Percentiles rank a stretch among this genome's conserved stretches.
Evolutionary conservation across 92 coral and sea anemone species (phyloP).

Genomic region (Actinernus sp.): DNA sequence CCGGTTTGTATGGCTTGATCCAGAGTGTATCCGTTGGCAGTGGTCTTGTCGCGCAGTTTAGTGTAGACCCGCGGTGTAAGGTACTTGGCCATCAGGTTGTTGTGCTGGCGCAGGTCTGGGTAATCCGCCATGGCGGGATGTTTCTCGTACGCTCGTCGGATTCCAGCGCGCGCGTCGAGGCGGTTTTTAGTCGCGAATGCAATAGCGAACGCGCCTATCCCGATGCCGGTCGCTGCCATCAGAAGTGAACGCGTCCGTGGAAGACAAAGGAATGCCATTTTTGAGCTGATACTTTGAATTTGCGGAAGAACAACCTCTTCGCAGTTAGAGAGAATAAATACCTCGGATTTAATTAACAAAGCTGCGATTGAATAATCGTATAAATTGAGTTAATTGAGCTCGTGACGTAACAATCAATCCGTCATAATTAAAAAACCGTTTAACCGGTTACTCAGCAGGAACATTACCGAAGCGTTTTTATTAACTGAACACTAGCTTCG

Average conservation of each 20-base stretch:
- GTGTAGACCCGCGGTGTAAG: conserved; percentile 86
- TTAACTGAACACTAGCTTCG: no score
- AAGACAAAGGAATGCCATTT: background rate
- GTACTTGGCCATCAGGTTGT: conserved; percentile 96
- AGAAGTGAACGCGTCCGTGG: background rate
- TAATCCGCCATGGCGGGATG: conserved; percentile 75
- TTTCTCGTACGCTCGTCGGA: conserved; percentile 23
- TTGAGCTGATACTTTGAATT: no score
- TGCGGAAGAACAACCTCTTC: no score
- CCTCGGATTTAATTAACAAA: no score
- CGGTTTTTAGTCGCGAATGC: conserved; percentile 11
- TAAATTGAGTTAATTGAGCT: no score
- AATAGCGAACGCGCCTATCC: conserved; percentile 43
- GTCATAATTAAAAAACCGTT: no score
- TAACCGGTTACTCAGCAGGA: no score
- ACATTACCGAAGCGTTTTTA: no score
- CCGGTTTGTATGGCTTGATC: conserved; percentile 95
- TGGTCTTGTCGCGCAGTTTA: conserved; percentile 78
- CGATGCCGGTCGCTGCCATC: conserved; percentile 8
- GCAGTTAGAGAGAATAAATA: no score
- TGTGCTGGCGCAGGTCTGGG: conserved; percentile 90
- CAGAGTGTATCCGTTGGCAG: conserved; percentile 80
- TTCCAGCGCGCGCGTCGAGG: conserved; percentile 11
- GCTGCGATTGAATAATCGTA: no score
- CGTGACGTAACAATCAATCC: no score